phyloP scores from a whole-genome alignment of 1,140 invertebrate genomes.

The Sarcophaga bullata region DNA sequence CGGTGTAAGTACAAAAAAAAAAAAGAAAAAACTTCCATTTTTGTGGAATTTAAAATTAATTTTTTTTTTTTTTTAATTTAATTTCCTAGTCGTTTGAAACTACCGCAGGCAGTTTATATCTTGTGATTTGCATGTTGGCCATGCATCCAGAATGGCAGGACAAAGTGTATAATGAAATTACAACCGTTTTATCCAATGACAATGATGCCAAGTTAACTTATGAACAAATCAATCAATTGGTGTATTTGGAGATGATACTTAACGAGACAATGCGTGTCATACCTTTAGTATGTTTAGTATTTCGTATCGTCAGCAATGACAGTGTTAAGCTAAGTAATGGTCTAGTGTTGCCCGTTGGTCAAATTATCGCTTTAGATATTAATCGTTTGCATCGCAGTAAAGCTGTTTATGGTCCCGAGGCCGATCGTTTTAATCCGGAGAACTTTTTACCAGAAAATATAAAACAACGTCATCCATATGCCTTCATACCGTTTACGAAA shows the following conservation, averaged over 20 bases:
- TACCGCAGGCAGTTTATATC: neutral
- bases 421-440: conserved; percentile 72
- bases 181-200: neutral
- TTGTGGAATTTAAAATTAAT: too few species aligned
- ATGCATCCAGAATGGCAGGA: conserved; percentile 45
- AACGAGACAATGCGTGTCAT: conserved; percentile 45
- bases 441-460: conserved; percentile 68
- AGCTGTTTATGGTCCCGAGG: conserved; percentile 65
- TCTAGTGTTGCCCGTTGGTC: conserved; percentile 33
- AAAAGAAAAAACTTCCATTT: neutral
- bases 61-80: too few species aligned
- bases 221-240: conserved; percentile 36
- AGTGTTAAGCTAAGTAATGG: conserved; percentile 22
- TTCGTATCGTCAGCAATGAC: neutral
- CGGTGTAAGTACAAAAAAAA: neutral
- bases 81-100: conserved; percentile 42
- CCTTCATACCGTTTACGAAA: conserved; percentile 70
- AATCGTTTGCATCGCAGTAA: conserved; percentile 53
- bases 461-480: conserved; percentile 59
- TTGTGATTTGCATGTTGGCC: conserved; percentile 34
- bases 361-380: conserved; percentile 36
- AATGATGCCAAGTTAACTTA: neutral
- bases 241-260: conserved; percentile 45
- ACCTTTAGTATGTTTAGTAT: conserved; percentile 42
- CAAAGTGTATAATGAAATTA: conserved; percentile 43